phyloP scores from a whole-genome alignment of 2,113 vertebrate genomes.

The Tretioscincus oriximinensis region DNA sequence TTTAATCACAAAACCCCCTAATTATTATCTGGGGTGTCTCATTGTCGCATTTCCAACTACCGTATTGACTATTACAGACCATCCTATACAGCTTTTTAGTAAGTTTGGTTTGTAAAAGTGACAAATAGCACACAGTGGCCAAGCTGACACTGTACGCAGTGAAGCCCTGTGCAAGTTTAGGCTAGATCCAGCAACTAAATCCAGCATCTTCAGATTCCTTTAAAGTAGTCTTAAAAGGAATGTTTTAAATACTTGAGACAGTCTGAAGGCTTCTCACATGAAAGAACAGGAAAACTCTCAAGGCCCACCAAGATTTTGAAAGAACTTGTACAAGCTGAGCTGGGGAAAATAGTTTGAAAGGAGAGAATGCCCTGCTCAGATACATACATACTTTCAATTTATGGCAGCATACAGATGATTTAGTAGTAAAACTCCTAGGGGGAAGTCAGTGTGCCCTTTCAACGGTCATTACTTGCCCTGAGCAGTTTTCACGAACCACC shows the following conservation, averaged over 20 bases:
- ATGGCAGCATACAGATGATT: background rate
- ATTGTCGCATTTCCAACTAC: too few species aligned
- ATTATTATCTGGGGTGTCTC: background rate
- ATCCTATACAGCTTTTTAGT: background rate
- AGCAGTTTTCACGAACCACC: background rate
- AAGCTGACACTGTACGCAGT: too few species aligned
- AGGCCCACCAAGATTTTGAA: background rate
- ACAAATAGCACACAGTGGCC: too few species aligned
- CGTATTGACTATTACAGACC: background rate
- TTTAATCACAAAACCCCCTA: background rate
- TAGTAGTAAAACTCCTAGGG: background rate
- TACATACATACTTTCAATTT: background rate
- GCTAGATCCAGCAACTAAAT: too few species aligned
- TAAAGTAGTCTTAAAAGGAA: too few species aligned
- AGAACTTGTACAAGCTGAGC: background rate
- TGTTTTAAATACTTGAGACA: too few species aligned
- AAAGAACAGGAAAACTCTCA: too few species aligned
- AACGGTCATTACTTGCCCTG: background rate
- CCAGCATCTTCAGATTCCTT: too few species aligned
- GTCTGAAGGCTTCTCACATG: too few species aligned
- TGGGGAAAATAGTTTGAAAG: background rate
- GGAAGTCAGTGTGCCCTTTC: background rate
- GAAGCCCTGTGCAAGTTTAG: too few species aligned
- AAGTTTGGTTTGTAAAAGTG: too few species aligned
- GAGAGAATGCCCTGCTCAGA: background rate